phyloP scores from a whole-genome alignment of 2,113 vertebrate species.

The Rutilus rutilus region DNA sequence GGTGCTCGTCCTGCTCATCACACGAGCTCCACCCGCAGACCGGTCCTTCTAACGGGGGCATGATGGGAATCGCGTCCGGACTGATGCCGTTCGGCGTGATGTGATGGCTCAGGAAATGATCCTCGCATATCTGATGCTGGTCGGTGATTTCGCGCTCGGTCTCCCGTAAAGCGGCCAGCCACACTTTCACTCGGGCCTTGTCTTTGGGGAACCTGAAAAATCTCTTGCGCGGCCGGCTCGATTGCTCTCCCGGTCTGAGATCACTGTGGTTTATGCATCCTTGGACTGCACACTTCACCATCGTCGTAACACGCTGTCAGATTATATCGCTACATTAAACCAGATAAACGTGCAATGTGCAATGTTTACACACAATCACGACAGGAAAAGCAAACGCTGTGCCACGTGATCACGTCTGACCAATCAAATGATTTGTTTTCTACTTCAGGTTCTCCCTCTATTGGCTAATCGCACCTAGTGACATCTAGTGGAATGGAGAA shows the following conservation, averaged over 20 bases:
- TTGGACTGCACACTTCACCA: slow-evolving; percentile 64
- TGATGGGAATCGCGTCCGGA: slow-evolving; percentile 74
- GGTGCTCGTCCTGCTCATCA: slow-evolving; percentile 54
- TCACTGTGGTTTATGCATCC: slow-evolving; percentile 60
- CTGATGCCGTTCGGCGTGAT: slow-evolving; percentile 62
- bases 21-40: slow-evolving; percentile 26
- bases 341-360: background rate
- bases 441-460: background rate
- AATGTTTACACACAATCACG: slow-evolving; percentile 48
- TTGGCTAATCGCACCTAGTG: background rate
- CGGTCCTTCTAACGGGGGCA: slow-evolving; percentile 69
- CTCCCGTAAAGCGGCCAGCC: slow-evolving; percentile 76
- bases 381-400: background rate
- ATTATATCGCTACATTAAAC: background rate
- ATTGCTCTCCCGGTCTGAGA: slow-evolving; percentile 26
- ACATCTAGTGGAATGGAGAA: slow-evolving; percentile 18
- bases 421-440: background rate
- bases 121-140: slow-evolving; percentile 72
- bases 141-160: slow-evolving; percentile 55
- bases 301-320: slow-evolving; percentile 17
- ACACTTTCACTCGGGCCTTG: slow-evolving; percentile 67
- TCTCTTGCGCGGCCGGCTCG: slow-evolving; percentile 52
- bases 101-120: slow-evolving; percentile 78
- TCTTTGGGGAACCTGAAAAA: slow-evolving; percentile 65
- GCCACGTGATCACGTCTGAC: background rate